phyloP scores from a whole-genome alignment of 2,888 invertebrate species.

The Papilio gigon region DNA sequence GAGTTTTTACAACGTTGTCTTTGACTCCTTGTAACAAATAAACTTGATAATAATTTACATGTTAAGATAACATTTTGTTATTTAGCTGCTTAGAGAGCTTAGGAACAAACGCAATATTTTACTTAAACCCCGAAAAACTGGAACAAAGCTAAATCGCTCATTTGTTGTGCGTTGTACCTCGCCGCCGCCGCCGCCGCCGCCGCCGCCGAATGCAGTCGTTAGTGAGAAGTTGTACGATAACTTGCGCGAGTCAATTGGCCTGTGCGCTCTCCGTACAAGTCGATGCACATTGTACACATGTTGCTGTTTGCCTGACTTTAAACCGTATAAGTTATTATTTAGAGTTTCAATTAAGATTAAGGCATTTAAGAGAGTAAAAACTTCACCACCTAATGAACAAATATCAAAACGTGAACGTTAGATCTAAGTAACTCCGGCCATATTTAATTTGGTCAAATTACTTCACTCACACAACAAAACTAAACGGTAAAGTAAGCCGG shows the following conservation, averaged over 20 bases:
- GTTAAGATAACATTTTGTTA: too few species aligned
- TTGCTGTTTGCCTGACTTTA: background rate
- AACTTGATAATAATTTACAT: too few species aligned
- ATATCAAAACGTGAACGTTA: too few species aligned
- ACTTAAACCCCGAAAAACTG: background rate
- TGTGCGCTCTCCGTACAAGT: slow-evolving; percentile 15
- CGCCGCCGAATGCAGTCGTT: slow-evolving; percentile 29
- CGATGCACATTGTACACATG: slow-evolving; percentile 17
- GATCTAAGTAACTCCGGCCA: too few species aligned
- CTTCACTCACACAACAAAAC: background rate
- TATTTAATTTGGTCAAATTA: background rate
- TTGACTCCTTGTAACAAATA: too few species aligned
- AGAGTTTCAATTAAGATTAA: too few species aligned
- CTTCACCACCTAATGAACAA: too few species aligned
- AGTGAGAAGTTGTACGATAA: slow-evolving; percentile 31
- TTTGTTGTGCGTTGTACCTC: slow-evolving; percentile 12
- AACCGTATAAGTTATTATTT: background rate
- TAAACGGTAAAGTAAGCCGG: background rate
- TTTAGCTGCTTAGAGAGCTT: too few species aligned
- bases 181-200: background rate
- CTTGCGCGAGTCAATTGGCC: slow-evolving; percentile 37
- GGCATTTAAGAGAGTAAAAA: too few species aligned
- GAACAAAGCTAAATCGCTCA: slow-evolving; percentile 4
- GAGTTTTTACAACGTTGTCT: too few species aligned
- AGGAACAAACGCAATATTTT: too few species aligned